Evolutionary conservation across 2,888 invertebrate species (phyloP), one percentile per base, ranked within the genome.

Genomic region (Synanthedon andrenaeformis): DNA sequence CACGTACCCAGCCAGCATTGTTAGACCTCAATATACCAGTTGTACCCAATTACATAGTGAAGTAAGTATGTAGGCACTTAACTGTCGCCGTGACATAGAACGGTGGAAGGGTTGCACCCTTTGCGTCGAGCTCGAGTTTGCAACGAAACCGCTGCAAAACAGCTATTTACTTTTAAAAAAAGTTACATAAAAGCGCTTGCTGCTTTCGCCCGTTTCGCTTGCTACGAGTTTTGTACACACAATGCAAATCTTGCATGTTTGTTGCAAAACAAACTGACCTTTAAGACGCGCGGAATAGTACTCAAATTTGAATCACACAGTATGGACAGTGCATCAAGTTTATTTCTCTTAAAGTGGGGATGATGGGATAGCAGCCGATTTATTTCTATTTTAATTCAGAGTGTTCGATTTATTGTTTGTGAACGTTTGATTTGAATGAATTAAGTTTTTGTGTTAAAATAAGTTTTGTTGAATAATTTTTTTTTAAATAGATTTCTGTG

Each of bases 61-160:
- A 35, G 35, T 45, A 45, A 45, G 45, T 45, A 45, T n/a, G 45
- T 45, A 45, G 45, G 45, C 13, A 45, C 13, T 45, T 45, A 45
- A 45, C 45, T 14, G 45, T 14, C 45, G 45, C 45, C 45, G 45
- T 45, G 45, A 13, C 45, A 14, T 45, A 61, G 70, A 72, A 76
- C 82, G 82, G 79, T 74, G 64, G 70, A 72, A 76, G 83, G 82
- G 80, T 74, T 64, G 61, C 51, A 72, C 81, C 83, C 82, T 75
- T 74, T 62, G 71, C 68, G 10, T 41, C 59, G 74, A 83, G 83
- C 80, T 82, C 76, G 57, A 61, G 68, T 69, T 65, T 82, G 82
- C 82, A 82, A 63, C 64, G 58, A 59, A 28, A 54, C 17, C 49
- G 49, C 49, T 49, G 49, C 49, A 49, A 49, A 49, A 49, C 12